Base-by-base conservation (phyloP, 2,888 invertebrate genomes). In the Agonum fuliginosum region DNA sequence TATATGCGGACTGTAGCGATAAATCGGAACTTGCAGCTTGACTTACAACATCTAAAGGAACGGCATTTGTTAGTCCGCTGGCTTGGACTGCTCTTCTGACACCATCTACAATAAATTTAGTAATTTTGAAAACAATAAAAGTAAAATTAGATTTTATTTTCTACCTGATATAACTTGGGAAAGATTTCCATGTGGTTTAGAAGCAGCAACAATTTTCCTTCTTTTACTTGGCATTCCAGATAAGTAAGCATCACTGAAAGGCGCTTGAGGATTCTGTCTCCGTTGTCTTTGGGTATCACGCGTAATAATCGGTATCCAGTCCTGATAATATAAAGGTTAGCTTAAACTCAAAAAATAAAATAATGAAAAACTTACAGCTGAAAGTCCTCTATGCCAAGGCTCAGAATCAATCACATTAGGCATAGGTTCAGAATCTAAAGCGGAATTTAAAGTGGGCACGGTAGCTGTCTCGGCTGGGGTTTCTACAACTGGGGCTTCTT, bases 141-240 rank as follows among this genome's bases (percentile, higher is more conserved):
- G n/a, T n/a, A n/a, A n/a, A n/a, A n/a, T n/a, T n/a, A n/a, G n/a
- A n/a, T 34, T 3, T 4, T 14, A 34, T 65, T 65, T 34, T 37
- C 17, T 24, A 87, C 87, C 87, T 81, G 86, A 80, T 65, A 87
- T 87, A 3, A 86, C 86, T 81, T 87, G 86, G 48, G 86, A 84
- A 80, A 87, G 82, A 81, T 84, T 86, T 69, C 86, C 86, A 80
- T 86, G 86, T 8, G 86, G 86, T 82, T 87, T 87, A 2, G 83
- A 79, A 79, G 81, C 84, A 41, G 84, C 83, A 10, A 93, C 89
- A 80, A 96, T 90, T 85, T 95, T 95, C 80, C 97, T 93, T 78
- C 97, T 91, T 86, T 97, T 95, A 43, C 94, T 92, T 10, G 98
- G 96, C 93, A 97, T 94, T 8, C 96, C 95, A 5, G 94, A 92